Percentiles rank a stretch among this genome's conserved stretches.
These are phyloP conservation scores for Armadillidium nasatum DNA, from an alignment of 1,140 invertebrate genomes.

Conservation along the genomic window DNA sequence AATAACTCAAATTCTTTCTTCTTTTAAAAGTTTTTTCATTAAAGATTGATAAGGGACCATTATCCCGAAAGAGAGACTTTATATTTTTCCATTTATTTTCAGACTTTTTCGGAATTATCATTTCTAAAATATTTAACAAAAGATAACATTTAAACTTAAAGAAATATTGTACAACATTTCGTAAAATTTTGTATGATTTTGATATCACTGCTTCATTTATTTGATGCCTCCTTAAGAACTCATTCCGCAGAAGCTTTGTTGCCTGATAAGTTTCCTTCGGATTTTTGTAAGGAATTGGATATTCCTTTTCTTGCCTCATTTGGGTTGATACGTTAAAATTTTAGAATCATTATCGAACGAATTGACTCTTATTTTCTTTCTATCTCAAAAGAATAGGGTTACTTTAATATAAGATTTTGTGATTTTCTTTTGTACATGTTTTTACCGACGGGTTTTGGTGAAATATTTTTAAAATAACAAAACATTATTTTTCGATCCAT, in stretches of 20 bases:
- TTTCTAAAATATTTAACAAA: not conserved
- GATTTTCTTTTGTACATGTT: not conserved
- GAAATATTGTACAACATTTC: not conserved
- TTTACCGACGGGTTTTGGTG: not conserved
- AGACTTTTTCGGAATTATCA: not conserved
- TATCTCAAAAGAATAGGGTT: not conserved
- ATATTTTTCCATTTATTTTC: too few species aligned
- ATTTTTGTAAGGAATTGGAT: not conserved
- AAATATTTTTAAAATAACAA: not conserved
- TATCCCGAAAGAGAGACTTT: too few species aligned
- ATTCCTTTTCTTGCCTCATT: not conserved
- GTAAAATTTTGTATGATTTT: not conserved
- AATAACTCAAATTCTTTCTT: too few species aligned
- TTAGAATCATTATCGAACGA: not conserved
- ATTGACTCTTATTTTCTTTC: not conserved
- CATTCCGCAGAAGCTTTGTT: not conserved
- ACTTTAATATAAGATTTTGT: not conserved
- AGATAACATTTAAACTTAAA: not conserved
- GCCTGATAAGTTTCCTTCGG: not conserved
- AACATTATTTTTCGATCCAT: too few species aligned
- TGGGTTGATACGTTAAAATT: not conserved
- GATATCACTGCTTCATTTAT: not conserved
- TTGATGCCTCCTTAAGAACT: not conserved
- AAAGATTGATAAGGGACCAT: too few species aligned
- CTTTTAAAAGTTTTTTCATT: too few species aligned